Evolutionary conservation across 30 jellyfish, hydroid and myxozoan genomes (phyloP), one percentile per base, ranked within the genome.

Genomic region (Chrysaora quinquecirrha): DNA sequence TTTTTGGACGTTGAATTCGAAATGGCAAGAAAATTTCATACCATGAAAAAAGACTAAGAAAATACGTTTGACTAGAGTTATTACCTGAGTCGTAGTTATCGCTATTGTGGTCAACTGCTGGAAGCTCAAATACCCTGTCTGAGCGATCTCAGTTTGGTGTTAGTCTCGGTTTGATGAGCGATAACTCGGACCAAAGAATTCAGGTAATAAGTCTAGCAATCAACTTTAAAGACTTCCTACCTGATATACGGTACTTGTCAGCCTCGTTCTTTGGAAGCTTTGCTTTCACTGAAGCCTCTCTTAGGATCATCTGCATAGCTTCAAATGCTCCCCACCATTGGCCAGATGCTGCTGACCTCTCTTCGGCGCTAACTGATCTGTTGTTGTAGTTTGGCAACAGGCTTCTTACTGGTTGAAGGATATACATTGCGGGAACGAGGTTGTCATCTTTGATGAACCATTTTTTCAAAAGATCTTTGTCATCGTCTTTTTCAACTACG

Each of bases 301-400:
- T 89, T 2, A 90, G 83, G 1, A 85, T 63, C 38, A 1, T 49
- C 46, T 90, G 97, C 90, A 90, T 83, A 30, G 70, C 54, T 64
- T 90, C 97, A 78, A 90, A 90, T 18, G 94, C 96, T 0, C 47
- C 60, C 97, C 97, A 90, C 97, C 97, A 90, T 38, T 78, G 83
- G 2, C 76, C 73, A 23, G 96, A 84, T 38, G 97, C 97, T 11
- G 52, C 62, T 4, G 84, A 46, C 24, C 95, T 84, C 79, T 77
- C 94, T 46, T 85, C 97, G 30, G 48, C 69, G 22, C 95, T 73
- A 0, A 50, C 88, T n/a, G 58, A 62, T 52, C 87, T 87, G 70
- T 90, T 90, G 75, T 85, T 85, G 76, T 90, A 85, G 33, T 90
- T 61, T 21, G 96, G 97, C 20, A 90, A 0, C 3, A 90, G 64